Evolutionary conservation across 2,113 vertebrate genomes (phyloP), one percentile per base, ranked within the genome.

Genomic region (Cyprinodon variegatus): DNA sequence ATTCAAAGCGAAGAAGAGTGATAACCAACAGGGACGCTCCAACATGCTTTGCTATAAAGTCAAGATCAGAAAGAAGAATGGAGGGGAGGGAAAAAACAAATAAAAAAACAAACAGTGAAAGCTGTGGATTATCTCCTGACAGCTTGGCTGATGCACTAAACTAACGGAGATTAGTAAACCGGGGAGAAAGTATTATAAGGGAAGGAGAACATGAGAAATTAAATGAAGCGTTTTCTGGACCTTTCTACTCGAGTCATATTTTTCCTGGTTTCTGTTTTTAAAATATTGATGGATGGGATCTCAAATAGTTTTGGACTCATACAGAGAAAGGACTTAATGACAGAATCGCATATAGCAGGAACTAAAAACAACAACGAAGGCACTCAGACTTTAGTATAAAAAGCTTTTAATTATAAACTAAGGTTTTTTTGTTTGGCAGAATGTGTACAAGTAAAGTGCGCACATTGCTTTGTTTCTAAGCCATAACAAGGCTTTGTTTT

Each of bases 161-260:
- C 63, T 91, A 86, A 89, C 90, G 91, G 92, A 92, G 90, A 94
- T 92, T 94, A 94, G 91, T 95, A 93, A 94, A 92, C 81, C 43
- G 83, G 83, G 74, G 67, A 37, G 70, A 82, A 67, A 74, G 46
- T 74, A 76, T 61, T 15, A 48, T 79, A 74, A 80, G 91, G 80
- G 76, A 64, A 70, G 46, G 50, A 65, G 72, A 43, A 61, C n/a
- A 61, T 4, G 20, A 14, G 11, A 39, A 29, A 59, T 59, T 12
- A 50, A 66, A 3, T 14, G 20, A 43, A 46, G 6, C 15, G 45
- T 36, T 29, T 22, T 13, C 72, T 65, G 62, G 17, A 74, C 50
- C 41, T 65, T 74, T 65, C 38, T 57, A 57, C 38, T 15, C 43
- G 38, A 39, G 14, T 3, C 38, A 74, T 10, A 65, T 74, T 65